These are phyloP conservation scores for Picus viridis DNA, from an alignment of 2,797 vertebrate genomes.

Conservation along the genomic window DNA sequence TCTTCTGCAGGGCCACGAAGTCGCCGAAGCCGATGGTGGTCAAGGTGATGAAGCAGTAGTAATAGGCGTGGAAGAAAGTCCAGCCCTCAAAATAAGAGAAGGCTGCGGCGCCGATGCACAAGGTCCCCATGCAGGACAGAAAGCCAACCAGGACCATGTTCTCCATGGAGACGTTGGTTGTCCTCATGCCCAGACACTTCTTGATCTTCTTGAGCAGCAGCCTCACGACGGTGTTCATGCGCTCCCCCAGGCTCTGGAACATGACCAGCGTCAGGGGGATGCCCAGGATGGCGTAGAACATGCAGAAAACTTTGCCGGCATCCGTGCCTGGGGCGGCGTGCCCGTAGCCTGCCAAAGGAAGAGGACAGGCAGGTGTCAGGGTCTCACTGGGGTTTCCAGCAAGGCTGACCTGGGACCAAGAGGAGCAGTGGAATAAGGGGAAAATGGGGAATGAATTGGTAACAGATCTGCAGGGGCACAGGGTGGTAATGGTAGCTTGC, in stretches of 20 bases:
- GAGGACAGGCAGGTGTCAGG: not conserved
- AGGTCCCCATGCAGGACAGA: constrained; percentile 90
- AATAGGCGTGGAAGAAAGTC: constrained; percentile 98
- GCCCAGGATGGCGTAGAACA: constrained; percentile 96
- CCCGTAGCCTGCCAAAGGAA: constrained; percentile 86
- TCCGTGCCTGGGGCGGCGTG: constrained; percentile 94
- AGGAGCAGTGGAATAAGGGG: not conserved
- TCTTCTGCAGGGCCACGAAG: constrained; percentile 96
- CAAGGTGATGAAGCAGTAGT: constrained; percentile 98
- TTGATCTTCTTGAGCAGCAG: constrained; percentile 90
- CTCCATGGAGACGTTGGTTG: constrained; percentile 91
- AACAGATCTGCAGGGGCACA: not conserved
- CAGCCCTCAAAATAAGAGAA: constrained; percentile 96
- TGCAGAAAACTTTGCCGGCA: constrained; percentile 95
- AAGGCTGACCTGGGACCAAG: not conserved
- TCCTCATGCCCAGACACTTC: constrained; percentile 87
- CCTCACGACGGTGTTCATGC: constrained; percentile 93
- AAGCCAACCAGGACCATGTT: constrained; percentile 97
- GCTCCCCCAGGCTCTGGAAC: constrained; percentile 97
- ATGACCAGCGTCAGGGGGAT: constrained; percentile 96
- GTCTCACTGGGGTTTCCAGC: not conserved
- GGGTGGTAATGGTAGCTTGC: not conserved
- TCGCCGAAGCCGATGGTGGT: constrained; percentile 98
- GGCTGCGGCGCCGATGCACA: constrained; percentile 90
- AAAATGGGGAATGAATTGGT: not conserved